Evolutionary conservation across 2,113 vertebrate genomes (phyloP).

Genomic region (Clarias batrachus): DNA sequence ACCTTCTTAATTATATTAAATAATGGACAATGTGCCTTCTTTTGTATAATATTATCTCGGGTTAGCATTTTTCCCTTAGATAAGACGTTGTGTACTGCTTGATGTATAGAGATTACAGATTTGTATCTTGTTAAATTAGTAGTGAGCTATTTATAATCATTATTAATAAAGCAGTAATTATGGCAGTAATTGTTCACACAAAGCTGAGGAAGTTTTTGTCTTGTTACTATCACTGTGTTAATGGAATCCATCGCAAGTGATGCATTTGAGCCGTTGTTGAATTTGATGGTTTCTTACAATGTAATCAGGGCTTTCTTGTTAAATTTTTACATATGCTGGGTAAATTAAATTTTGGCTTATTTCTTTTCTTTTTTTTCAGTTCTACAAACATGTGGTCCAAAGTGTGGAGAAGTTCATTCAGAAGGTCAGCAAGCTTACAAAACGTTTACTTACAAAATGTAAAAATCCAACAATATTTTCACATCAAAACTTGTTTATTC

Average conservation of each 20-base stretch:
- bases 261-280: too few relatives aligned
- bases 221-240: not conserved
- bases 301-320: too few relatives aligned
- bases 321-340: too few relatives aligned
- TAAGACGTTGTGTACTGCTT: not conserved
- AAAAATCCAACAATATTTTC: not conserved
- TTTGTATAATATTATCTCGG: not conserved
- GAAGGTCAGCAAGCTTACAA: conserved; percentile 78
- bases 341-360: not conserved
- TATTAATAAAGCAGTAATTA: not conserved
- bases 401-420: conserved; percentile 99
- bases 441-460: not conserved
- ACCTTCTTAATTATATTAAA: not conserved
- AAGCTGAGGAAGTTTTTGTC: not conserved
- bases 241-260: too few relatives aligned
- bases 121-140: not conserved
- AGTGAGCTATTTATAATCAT: not conserved
- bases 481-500: not conserved
- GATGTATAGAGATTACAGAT: not conserved
- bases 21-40: too few relatives aligned
- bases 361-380: conserved; percentile 70
- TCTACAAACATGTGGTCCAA: conserved; percentile 99
- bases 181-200: not conserved
- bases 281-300: too few relatives aligned
- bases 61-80: not conserved